Base-by-base conservation (phyloP, 2,797 vertebrate genomes). In the Neostethus bicornis region DNA sequence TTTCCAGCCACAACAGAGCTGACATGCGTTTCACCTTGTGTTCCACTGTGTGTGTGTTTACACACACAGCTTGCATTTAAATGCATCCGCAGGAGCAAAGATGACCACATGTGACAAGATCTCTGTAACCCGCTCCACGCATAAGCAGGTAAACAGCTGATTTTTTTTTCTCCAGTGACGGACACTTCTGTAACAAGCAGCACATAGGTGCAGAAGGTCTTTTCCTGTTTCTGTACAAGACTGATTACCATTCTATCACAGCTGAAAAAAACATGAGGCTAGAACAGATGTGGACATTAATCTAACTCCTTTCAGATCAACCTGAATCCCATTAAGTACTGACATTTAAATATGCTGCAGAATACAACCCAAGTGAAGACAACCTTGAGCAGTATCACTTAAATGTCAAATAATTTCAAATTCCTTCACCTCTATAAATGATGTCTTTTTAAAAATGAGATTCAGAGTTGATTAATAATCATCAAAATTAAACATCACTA, bases 261-360 rank as follows among this genome's bases (percentile, higher is more conserved):
- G 48, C 48, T 39, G 49, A 51, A 38, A 51, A 38, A 32, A 39
- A 11, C 4, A 39, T 19, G 25, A 35, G 14, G 34, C n/a, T 51
- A 25, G 37, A 25, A 19, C n/a, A 38, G 49, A 39, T 51, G 39
- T 10, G 25, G 34, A 25, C 31, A 39, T 38, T 14, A 39, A 51
- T 51, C 48, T 19, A 25, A 51, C 5, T 39, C 16, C 13, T 51
- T 51, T 51, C n/a, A 39, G 25, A 28, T 51, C 16, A 19, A 35
- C 16, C 23, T 19, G 49, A 51, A 28, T 16, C 14, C 49, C 39
- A 39, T 51, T 28, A 51, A 26, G 21, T 51, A 34, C 16, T 39
- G 49, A 25, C 35, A 39, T 51, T 51, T 51, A 11, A 51, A 38
- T 51, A 19, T 28, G 23, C 51, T 38, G 51, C 49, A 28, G 23